Conservation (phyloP, 2,113 vertebrate genomes). For the Thunnus thynnus region DNA sequence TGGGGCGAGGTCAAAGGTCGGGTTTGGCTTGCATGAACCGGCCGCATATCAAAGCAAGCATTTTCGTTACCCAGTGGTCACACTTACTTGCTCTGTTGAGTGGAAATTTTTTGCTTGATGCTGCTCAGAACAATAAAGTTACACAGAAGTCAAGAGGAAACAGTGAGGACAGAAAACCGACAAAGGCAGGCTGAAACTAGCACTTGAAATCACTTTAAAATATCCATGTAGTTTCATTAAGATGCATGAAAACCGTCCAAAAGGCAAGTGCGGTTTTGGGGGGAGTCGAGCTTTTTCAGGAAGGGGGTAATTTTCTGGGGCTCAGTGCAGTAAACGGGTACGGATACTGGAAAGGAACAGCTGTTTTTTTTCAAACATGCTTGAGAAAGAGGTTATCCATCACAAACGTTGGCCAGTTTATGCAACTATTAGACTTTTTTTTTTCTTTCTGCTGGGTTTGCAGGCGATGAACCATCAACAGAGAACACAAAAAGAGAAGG, state of each 20-base stretch:
- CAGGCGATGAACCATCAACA: no score
- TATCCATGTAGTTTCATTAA: neutral
- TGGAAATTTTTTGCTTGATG: conserved; percentile 99
- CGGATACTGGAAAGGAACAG: conserved; percentile 31
- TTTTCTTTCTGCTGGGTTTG: neutral
- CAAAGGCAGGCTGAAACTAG: conserved; percentile 80
- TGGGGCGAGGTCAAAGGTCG: conserved; percentile 87
- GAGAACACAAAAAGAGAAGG: conserved; percentile 42
- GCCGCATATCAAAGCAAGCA: conserved; percentile 86
- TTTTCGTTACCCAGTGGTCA: conserved; percentile 87
- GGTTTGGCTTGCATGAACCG: conserved; percentile 92
- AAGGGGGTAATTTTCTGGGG: conserved; percentile 27
- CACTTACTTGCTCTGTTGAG: conserved; percentile 98
- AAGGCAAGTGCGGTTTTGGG: conserved; percentile 36
- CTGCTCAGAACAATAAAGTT: conserved; percentile 95
- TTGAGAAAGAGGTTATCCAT: conserved; percentile 14
- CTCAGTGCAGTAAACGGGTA: conserved; percentile 46
- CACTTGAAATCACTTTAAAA: conserved; percentile 12
- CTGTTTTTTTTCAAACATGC: conserved; percentile 63
- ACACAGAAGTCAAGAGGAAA: conserved; percentile 91
- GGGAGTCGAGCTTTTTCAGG: conserved; percentile 36
- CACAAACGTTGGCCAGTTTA: conserved; percentile 2
- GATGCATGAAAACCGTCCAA: conserved; percentile 32
- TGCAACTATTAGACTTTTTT: neutral
- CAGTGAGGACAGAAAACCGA: conserved; percentile 87